Evolutionary conservation across 2,113 vertebrate genomes (phyloP), one percentile per base, ranked within the genome.

Genomic region (Arizona elegans): DNA sequence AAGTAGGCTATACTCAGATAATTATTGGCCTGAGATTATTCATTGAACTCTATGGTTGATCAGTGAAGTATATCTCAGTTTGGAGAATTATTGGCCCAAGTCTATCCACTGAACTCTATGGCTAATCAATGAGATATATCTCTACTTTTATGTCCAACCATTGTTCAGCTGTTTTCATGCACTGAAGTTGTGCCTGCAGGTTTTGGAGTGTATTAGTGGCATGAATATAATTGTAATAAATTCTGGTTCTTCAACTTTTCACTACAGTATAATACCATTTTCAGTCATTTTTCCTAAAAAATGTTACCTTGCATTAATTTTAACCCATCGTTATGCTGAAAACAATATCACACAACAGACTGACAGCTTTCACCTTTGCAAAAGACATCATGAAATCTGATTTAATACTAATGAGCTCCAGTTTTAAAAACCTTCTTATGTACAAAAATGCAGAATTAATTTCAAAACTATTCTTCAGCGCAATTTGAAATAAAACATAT

Each of bases 401-500:
- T 8, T 89, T 70, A 70, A 33, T 70, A 15, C 38, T 6, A 8
- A 56, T 53, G 17, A 8, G 52, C 52, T 52, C 11, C 54, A 43
- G 17, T 43, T 33, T 47, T 62, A 38, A 93, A 43, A 93, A 26
- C 47, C 29, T 81, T 89, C 9, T 53, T 29, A 26, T 24, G 7
- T 90, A 86, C 38, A 90, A 86, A n/a, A 23, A n/a, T 58, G 54
- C 23, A 23, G 4, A 85, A 53, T 33, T n/a, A 3, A 92, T 1
- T 43, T 1, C n/a, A 92, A 92, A 89, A 29, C 29, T 93, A 81
- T 3, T 0, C 92, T 92, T 86, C 38, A 65, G 95, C 26, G 2
- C 62, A 89, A 88, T 11, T n/a, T 86, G 59, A 95, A 92, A 92
- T 92, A 96, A 47, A 96, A 90, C 95, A 95, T 96, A 97, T 92